A percentile compares a stretch with the other conserved stretches of the same genome.
Evolutionary conservation across 2,888 invertebrate genomes (phyloP).

Genomic region (Cephus runcator): DNA sequence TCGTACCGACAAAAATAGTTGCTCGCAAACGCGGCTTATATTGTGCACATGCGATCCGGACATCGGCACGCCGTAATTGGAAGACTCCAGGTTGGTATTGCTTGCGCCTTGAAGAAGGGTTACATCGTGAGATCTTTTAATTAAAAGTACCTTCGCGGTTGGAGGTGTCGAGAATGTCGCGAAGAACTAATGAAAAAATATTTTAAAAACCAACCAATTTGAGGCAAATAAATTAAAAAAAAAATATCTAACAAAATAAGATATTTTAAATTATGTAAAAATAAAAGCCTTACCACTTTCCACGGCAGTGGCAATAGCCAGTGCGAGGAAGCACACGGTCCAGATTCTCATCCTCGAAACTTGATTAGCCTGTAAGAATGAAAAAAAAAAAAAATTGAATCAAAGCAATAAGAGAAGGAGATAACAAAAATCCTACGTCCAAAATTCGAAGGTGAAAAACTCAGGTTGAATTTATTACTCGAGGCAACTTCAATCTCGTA

Average conservation of each 20-base stretch:
- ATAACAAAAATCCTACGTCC: background rate
- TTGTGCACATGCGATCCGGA: background rate
- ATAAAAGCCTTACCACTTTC: background rate
- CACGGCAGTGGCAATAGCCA: background rate
- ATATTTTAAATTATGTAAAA: background rate
- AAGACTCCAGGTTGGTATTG: background rate
- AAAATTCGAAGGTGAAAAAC: background rate
- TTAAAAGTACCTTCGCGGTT: background rate
- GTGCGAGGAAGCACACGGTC: background rate
- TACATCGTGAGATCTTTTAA: background rate
- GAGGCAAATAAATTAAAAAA: background rate
- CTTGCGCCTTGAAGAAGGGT: background rate
- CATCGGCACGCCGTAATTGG: slow-evolving; percentile 1
- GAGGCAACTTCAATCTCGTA: background rate
- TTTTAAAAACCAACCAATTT: background rate
- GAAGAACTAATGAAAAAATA: background rate
- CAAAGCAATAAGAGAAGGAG: background rate
- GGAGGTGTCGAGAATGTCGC: background rate
- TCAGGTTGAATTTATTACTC: background rate
- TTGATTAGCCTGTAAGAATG: background rate
- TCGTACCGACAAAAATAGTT: background rate
- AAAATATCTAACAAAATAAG: background rate
- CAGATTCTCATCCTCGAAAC: background rate
- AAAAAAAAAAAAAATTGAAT: background rate
- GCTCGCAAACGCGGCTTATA: background rate